A percentile compares a stretch with the other conserved stretches of the same genome.
These are phyloP conservation scores for Hemicentrotus pulcherrimus DNA, from an alignment of 35 echinoderm and acorn worm species.

Conservation along the genomic window DNA sequence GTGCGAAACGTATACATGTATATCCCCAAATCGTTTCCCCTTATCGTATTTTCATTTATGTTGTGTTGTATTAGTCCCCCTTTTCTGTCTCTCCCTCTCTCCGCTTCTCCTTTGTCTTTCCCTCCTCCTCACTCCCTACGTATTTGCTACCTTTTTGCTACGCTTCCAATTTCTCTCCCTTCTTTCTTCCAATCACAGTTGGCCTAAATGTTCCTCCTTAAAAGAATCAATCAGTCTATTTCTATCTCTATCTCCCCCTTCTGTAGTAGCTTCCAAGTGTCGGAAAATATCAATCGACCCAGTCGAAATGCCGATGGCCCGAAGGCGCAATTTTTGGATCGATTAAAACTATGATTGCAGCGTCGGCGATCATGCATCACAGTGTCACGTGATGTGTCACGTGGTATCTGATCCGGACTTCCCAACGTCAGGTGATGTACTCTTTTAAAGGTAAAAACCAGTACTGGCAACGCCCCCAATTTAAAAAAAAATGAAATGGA, in stretches of 20 bases:
- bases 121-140: neutral
- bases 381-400: neutral
- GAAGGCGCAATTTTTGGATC: neutral
- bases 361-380: neutral
- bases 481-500: no score
- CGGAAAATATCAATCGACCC: neutral
- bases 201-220: neutral
- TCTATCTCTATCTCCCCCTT: neutral
- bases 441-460: no score
- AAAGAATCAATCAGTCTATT: neutral
- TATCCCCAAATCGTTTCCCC: no score
- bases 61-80: neutral
- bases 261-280: neutral
- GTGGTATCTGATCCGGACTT: neutral
- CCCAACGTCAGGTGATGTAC: no score
- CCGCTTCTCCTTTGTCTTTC: neutral
- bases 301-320: neutral
- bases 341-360: slow-evolving; percentile 4
- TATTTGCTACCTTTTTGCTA: no score
- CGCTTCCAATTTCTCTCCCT: neutral
- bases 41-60: no score
- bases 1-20: no score
- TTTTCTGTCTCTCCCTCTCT: neutral
- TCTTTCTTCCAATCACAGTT: neutral
- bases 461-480: no score